These are phyloP conservation scores for Ephialtes manifestator DNA, from an alignment of 2,888 invertebrate genomes.

Conservation along the genomic window DNA sequence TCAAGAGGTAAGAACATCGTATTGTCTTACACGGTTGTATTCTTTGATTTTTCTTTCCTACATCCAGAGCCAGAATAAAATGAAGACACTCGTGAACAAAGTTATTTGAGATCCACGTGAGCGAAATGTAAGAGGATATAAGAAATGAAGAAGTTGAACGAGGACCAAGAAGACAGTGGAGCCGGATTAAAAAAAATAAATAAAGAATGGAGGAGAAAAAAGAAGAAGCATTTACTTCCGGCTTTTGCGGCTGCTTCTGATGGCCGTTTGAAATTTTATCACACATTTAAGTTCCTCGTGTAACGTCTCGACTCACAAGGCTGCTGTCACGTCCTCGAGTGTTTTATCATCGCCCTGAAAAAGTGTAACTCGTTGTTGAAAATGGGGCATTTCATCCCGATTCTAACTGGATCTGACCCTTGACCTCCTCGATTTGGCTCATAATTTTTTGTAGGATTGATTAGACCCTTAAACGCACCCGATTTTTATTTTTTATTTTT, in stretches of 20 bases:
- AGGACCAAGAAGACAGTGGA: background rate
- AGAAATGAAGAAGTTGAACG: background rate
- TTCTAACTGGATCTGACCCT: too few relatives aligned
- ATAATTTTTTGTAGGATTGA: too few relatives aligned
- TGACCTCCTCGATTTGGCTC: too few relatives aligned
- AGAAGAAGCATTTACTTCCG: constrained; percentile 40
- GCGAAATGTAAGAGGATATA: constrained; percentile 46
- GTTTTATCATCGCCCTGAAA: constrained; percentile 50
- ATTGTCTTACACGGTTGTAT: constrained; percentile 38
- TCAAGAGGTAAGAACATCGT: background rate
- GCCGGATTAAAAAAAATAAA: background rate
- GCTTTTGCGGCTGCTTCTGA: constrained; percentile 43
- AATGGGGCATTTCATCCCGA: too few relatives aligned
- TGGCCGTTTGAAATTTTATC: constrained; percentile 19
- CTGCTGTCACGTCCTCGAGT: constrained; percentile 5
- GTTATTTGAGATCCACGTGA: constrained; percentile 46
- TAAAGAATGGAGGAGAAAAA: constrained; percentile 12
- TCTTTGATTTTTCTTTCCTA: constrained; percentile 9
- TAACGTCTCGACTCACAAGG: background rate
- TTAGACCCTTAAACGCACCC: too few relatives aligned
- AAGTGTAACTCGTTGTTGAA: constrained; percentile 52
- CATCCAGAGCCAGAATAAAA: constrained; percentile 7
- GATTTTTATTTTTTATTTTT: too few relatives aligned
- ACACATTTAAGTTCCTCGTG: constrained; percentile 19
- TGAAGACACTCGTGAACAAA: constrained; percentile 35